Conservation (phyloP, 2,113 vertebrate genomes). For the Mohoua ochrocephala region DNA sequence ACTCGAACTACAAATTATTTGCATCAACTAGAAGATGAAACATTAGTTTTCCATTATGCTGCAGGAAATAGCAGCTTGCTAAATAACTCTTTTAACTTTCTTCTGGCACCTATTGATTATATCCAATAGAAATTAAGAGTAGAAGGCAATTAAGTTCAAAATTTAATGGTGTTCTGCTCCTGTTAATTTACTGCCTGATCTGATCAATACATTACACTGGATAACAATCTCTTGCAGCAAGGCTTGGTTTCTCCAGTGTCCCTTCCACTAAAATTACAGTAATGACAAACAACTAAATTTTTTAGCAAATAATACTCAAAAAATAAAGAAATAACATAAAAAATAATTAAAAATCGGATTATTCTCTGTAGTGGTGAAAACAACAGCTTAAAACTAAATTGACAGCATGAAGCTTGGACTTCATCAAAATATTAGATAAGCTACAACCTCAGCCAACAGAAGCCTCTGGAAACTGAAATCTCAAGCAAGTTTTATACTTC, state of each 20-base stretch:
- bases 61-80: slow-evolving; percentile 61
- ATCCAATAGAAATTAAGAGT: slow-evolving; percentile 78
- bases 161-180: slow-evolving; percentile 74
- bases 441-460: background rate
- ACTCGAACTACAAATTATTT: slow-evolving; percentile 50
- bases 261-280: slow-evolving; percentile 61
- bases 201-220: slow-evolving; percentile 74
- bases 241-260: slow-evolving; percentile 29
- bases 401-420: background rate
- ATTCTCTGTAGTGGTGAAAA: background rate
- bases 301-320: background rate
- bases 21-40: slow-evolving; percentile 58
- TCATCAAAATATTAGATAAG: background rate
- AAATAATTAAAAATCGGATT: slow-evolving; percentile 45
- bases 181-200: slow-evolving; percentile 80
- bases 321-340: background rate
- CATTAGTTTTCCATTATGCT: slow-evolving; percentile 58
- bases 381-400: background rate
- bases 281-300: slow-evolving; percentile 43
- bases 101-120: slow-evolving; percentile 76
- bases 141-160: slow-evolving; percentile 82
- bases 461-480: slow-evolving; percentile 9
- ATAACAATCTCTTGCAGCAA: slow-evolving; percentile 65
- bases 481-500: background rate
- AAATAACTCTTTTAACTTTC: slow-evolving; percentile 76